phyloP scores from a whole-genome alignment of 2,797 vertebrate species.

The Microctenopoma lineatum region DNA sequence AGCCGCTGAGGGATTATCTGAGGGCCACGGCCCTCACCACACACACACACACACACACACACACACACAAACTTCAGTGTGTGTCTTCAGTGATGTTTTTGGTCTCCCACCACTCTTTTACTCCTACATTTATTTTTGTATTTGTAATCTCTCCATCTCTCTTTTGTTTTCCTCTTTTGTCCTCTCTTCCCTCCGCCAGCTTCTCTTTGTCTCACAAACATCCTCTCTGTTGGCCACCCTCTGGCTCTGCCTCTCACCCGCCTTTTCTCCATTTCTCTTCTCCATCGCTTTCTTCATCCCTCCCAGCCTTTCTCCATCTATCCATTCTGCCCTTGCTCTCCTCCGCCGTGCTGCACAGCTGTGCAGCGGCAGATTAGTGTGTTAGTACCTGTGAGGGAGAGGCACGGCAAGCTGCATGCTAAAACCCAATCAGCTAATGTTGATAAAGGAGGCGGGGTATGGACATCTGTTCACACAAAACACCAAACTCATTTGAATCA shows the following conservation, averaged over 20 bases:
- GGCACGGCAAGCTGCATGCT: conserved; percentile 81
- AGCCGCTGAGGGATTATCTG: conserved; percentile 68
- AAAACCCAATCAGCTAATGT: conserved; percentile 89
- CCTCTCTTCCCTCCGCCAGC: conserved; percentile 22
- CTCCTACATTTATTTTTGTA: conserved; percentile 27
- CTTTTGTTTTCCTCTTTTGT: conserved; percentile 45
- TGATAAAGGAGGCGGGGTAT: conserved; percentile 87
- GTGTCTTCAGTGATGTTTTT: conserved; percentile 14
- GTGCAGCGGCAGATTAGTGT: conserved; percentile 84
- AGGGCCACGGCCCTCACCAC: conserved; percentile 53
- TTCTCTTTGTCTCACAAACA: conserved; percentile 53
- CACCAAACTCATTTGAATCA: conserved; percentile 88
- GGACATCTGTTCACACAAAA: conserved; percentile 90
- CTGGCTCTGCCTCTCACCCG: conserved; percentile 51
- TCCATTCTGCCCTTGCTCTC: conserved; percentile 66
- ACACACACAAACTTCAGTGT: conserved; percentile 35
- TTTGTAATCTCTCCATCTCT: conserved; percentile 26
- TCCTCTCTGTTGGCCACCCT: conserved; percentile 56
- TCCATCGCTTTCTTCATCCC: conserved; percentile 61
- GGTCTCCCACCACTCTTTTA: conserved; percentile 10
- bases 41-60: conserved; percentile 14
- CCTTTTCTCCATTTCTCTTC: conserved; percentile 51
- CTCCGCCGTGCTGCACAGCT: conserved; percentile 77
- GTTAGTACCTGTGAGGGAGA: conserved; percentile 87
- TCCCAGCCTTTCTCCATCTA: conserved; percentile 60